Base-by-base conservation (phyloP, 2,888 invertebrate genomes). In the Aphodius granarius region DNA sequence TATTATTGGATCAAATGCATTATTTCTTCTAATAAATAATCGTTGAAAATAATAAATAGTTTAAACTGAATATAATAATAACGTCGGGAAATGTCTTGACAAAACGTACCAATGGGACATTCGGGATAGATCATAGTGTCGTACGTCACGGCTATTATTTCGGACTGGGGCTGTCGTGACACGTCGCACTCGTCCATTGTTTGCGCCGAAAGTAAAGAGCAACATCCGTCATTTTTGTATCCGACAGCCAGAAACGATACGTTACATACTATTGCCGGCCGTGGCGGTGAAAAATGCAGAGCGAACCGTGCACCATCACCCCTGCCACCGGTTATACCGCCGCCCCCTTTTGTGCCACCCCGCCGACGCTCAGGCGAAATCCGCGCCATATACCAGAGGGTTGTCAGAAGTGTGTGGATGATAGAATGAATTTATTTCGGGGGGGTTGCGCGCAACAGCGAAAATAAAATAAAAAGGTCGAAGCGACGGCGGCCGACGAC, bases 181-280 rank as follows among this genome's bases (percentile, higher is more conserved):
- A 43, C 43, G 43, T 43, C 43, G 68, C 68, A 21, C 68, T 22
- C 68, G 20, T 20, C 21, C 68, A 68, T 68, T 68, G 68, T 68
- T 68, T 68, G 68, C 68, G 21, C 68, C 43, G 43, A 43, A 68
- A 68, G 68, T 68, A 68, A 68, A 68, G 68, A 21, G 68, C 68
- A 22, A 68, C 68, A 68, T 68, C 21, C 68, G 68, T 68, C 68
- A 68, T 68, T 68, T 68, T 68, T 68, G 68, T 68, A 68, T 68
- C 68, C 68, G 68, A 68, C 68, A 68, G 68, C 68, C n/a, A 22
- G 68, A 68, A 22, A 22, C 21, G 68, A 19, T 66, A 19, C 66
- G 66, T 18, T 66, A 43, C 43, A 43, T 43, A 43, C 43, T 43
- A 43, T 43, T 43, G 43, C 43, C 43, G 43, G 43, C 43, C 43